These are phyloP conservation scores for Lapara coniferarum DNA, from an alignment of 2,888 invertebrate genomes.

Conservation along the genomic window DNA sequence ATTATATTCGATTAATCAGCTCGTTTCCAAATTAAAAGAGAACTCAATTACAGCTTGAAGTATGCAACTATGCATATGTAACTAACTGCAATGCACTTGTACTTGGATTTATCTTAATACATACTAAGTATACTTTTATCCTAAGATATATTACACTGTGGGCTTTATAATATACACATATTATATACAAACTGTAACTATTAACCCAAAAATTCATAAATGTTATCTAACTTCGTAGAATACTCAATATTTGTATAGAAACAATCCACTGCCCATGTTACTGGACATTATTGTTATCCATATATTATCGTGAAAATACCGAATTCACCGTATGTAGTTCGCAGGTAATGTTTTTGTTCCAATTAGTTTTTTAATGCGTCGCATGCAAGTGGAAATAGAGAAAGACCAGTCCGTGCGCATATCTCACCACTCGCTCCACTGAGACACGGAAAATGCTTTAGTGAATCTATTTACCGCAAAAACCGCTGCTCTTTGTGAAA, in stretches of 20 bases:
- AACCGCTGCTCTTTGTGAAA: conserved; percentile 64
- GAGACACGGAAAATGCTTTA: conserved; percentile 77
- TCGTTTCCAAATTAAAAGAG: neutral
- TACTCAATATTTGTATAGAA: too few relatives aligned
- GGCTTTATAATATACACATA: too few relatives aligned
- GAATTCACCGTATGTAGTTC: neutral
- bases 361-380: conserved; percentile 23
- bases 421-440: conserved; percentile 49
- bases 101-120: too few relatives aligned
- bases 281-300: too few relatives aligned
- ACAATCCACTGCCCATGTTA: too few relatives aligned
- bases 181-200: too few relatives aligned
- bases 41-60: neutral
- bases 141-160: too few relatives aligned
- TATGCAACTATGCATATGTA: too few relatives aligned
- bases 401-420: conserved; percentile 26
- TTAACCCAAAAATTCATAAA: too few relatives aligned
- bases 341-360: neutral
- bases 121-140: too few relatives aligned
- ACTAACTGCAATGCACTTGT: too few relatives aligned
- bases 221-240: too few relatives aligned
- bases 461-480: conserved; percentile 70
- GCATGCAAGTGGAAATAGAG: conserved; percentile 12
- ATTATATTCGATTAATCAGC: neutral
- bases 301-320: neutral